Conservation (phyloP, 2,113 vertebrate genomes). For the Dendrocopos noguchii region DNA sequence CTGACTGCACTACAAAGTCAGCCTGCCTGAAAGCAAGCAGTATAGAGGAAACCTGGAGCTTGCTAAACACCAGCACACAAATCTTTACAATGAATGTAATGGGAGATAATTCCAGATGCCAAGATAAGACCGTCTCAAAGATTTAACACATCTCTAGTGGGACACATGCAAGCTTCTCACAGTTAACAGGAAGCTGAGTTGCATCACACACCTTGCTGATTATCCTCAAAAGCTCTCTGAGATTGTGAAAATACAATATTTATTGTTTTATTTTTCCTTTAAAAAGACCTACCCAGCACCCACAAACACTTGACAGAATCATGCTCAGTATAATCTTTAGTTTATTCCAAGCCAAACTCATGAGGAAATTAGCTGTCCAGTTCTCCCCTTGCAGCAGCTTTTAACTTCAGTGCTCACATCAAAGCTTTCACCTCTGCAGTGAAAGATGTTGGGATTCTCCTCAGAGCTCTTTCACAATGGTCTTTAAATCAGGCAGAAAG, state of each 20-base stretch:
- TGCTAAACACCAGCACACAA: not conserved
- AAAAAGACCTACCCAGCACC: not conserved
- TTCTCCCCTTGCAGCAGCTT: not conserved
- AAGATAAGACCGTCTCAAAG: not conserved
- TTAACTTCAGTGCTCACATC: not conserved
- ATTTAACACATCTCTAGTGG: not conserved
- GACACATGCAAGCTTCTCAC: not conserved
- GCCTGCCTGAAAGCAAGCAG: not conserved
- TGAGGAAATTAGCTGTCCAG: not conserved
- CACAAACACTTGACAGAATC: not conserved
- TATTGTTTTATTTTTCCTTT: not conserved
- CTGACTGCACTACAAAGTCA: not conserved
- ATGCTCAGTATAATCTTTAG: not conserved
- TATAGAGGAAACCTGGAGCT: not conserved
- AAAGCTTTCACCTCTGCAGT: not conserved
- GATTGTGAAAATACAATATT: not conserved
- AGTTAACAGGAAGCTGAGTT: not conserved
- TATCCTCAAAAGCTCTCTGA: not conserved
- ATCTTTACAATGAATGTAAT: not conserved
- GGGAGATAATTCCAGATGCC: not conserved
- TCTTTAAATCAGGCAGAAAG: conserved; percentile 18
- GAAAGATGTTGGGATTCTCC: not conserved
- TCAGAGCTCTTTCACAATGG: not conserved
- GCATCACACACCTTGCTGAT: not conserved
- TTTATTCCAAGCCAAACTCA: not conserved